Percentiles rank a stretch among this genome's conserved stretches.
These are phyloP conservation scores for Hydractinia echinata DNA, from an alignment of 30 jellyfish, hydroid and myxozoan species.

Conservation along the genomic window DNA sequence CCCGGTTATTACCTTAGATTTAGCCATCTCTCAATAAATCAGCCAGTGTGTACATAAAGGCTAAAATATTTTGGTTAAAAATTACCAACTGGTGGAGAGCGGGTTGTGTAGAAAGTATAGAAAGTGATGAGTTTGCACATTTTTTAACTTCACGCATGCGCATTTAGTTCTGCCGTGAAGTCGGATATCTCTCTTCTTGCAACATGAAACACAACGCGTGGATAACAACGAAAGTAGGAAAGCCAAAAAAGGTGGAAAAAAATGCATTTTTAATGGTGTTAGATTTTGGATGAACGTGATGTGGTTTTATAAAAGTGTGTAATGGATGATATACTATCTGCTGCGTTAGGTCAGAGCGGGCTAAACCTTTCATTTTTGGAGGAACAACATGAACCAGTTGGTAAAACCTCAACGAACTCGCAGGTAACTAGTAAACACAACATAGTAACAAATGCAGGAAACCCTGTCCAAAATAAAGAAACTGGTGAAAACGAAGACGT, in stretches of 20 bases:
- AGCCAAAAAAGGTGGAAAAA: neutral
- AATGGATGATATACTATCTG: slow-evolving; percentile 87
- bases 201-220: slow-evolving; percentile 42
- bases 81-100: too few relatives aligned
- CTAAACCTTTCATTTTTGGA: slow-evolving; percentile 53
- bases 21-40: too few relatives aligned
- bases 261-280: neutral
- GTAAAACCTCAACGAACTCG: slow-evolving; percentile 3
- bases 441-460: neutral
- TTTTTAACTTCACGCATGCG: slow-evolving; percentile 30
- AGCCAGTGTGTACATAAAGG: too few relatives aligned
- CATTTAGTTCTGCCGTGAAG: neutral
- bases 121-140: slow-evolving; percentile 12
- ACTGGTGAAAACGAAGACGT: slow-evolving; percentile 17
- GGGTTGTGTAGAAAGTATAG: too few relatives aligned
- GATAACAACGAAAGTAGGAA: slow-evolving; percentile 29
- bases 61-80: too few relatives aligned
- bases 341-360: slow-evolving; percentile 98
- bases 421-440: neutral
- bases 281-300: slow-evolving; percentile 8
- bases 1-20: too few relatives aligned
- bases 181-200: neutral
- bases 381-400: slow-evolving; percentile 50
- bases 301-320: neutral
- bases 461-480: neutral